A percentile compares a stretch with the other conserved stretches of the same genome.
These are phyloP conservation scores for Oxyruncus cristatus DNA, from an alignment of 2,113 vertebrate genomes.

Conservation along the genomic window DNA sequence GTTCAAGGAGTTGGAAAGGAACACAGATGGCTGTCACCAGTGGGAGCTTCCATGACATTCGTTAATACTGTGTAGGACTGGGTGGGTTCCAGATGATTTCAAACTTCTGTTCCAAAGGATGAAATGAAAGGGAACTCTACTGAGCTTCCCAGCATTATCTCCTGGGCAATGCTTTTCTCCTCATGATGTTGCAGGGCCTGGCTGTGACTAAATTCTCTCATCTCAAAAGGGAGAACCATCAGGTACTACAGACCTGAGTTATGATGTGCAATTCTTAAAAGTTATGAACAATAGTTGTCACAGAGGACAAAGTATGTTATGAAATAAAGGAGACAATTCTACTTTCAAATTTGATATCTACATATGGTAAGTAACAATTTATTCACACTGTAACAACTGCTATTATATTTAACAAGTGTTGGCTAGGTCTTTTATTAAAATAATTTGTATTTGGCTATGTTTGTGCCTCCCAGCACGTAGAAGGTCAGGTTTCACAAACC, in stretches of 20 bases:
- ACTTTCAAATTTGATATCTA: background rate
- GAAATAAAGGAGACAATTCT: background rate
- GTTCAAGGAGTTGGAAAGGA: background rate
- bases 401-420: background rate
- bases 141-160: background rate
- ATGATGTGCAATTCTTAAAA: background rate
- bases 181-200: background rate
- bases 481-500: background rate
- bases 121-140: background rate
- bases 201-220: background rate
- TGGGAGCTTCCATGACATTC: background rate
- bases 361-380: background rate
- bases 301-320: background rate
- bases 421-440: conserved; percentile 5
- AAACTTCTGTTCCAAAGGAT: background rate
- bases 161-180: background rate
- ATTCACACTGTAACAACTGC: background rate
- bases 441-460: background rate
- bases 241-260: background rate
- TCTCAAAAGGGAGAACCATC: background rate
- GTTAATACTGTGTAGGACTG: background rate
- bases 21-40: accelerated
- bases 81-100: background rate
- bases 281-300: background rate
- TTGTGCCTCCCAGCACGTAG: background rate